Percentiles rank a stretch among this genome's conserved stretches.
These are phyloP conservation scores for Andrena haemorrhoa DNA, from an alignment of 2,888 invertebrate species.

Conservation along the genomic window DNA sequence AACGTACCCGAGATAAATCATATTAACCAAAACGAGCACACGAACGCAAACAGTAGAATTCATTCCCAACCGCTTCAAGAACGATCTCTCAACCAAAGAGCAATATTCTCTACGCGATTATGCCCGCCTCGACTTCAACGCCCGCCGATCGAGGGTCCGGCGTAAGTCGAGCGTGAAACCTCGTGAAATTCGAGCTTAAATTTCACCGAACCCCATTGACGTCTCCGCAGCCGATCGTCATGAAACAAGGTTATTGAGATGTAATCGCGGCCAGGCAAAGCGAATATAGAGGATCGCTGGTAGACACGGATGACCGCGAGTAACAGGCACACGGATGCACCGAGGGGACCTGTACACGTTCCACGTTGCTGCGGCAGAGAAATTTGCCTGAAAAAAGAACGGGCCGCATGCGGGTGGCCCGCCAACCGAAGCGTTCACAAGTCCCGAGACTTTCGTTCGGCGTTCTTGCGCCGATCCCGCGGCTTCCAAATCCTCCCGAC, in stretches of 20 bases:
- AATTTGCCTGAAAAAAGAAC: slow-evolving; percentile 29
- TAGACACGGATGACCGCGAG: slow-evolving; percentile 50
- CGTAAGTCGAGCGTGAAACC: slow-evolving; percentile 48
- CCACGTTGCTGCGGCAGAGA: slow-evolving; percentile 30
- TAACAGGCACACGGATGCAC: slow-evolving; percentile 16
- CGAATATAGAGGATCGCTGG: slow-evolving; percentile 35
- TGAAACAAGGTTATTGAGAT: slow-evolving; percentile 77
- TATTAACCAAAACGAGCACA: too few relatives aligned
- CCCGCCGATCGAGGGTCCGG: slow-evolving; percentile 67
- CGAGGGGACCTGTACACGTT: slow-evolving; percentile 22
- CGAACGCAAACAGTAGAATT: too few relatives aligned
- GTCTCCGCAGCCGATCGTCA: slow-evolving; percentile 66
- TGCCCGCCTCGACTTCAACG: slow-evolving; percentile 75
- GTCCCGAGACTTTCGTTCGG: slow-evolving; percentile 3
- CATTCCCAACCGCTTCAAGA: too few relatives aligned
- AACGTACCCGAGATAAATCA: too few relatives aligned
- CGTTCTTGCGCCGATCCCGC: slow-evolving; percentile 11
- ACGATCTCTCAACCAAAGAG: too few relatives aligned
- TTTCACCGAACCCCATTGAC: slow-evolving; percentile 72
- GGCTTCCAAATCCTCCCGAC: slow-evolving; percentile 5
- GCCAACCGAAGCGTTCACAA: neutral
- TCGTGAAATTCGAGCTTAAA: slow-evolving; percentile 76
- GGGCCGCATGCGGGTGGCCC: slow-evolving; percentile 29
- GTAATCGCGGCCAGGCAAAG: slow-evolving; percentile 64
- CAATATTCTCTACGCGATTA: slow-evolving; percentile 58